A percentile compares a stretch with the other conserved stretches of the same genome.
These are phyloP conservation scores for Cherax destructor DNA, from an alignment of 1,140 invertebrate genomes.

Conservation along the genomic window DNA sequence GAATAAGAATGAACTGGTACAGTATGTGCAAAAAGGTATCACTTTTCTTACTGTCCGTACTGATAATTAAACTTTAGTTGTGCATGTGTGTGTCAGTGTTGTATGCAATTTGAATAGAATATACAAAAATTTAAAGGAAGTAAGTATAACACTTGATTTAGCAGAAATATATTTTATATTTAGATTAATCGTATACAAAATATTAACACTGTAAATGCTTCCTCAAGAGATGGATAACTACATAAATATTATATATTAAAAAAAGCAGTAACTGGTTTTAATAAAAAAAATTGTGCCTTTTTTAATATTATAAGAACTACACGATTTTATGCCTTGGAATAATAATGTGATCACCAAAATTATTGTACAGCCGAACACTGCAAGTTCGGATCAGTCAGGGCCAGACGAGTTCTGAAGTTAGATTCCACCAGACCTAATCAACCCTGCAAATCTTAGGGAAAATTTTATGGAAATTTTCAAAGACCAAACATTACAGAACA, in stretches of 20 bases:
- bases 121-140: not conserved
- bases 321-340: not conserved
- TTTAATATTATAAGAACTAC: not conserved
- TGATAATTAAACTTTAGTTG: not conserved
- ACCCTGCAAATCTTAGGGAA: too few relatives aligned
- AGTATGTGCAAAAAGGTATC: not conserved
- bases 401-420: too few relatives aligned
- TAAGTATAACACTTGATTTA: not conserved
- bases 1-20: not conserved
- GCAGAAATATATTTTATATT: not conserved
- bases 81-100: not conserved
- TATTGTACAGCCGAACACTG: too few relatives aligned
- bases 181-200: conserved; percentile 1
- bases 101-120: not conserved
- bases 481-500: too few relatives aligned
- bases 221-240: not conserved
- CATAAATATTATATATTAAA: not conserved
- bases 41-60: not conserved
- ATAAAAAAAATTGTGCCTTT: not conserved
- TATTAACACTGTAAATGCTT: not conserved
- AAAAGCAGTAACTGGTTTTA: not conserved
- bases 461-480: too few relatives aligned
- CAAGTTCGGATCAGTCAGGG: too few relatives aligned
- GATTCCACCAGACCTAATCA: too few relatives aligned
- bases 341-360: not conserved